phyloP scores from a whole-genome alignment of 2,797 vertebrate species.

The Scleropages formosus region DNA sequence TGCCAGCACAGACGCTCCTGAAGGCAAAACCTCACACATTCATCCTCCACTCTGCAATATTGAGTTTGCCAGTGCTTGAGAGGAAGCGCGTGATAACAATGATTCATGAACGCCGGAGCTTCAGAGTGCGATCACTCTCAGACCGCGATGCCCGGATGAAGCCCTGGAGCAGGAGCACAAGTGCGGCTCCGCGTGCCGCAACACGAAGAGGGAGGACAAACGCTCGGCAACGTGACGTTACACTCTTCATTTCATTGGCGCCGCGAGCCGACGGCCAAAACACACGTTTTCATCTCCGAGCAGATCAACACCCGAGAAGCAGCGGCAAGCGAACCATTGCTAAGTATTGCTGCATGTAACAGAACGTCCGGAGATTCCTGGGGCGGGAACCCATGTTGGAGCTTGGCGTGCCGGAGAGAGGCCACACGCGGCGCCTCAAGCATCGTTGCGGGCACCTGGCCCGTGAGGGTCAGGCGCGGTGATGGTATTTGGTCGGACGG shows the following conservation, averaged over 20 bases:
- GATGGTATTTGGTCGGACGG: too few relatives aligned
- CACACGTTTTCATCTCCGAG: neutral
- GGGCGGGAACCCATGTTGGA: too few relatives aligned
- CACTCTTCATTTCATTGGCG: neutral
- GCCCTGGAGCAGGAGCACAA: conserved; percentile 42
- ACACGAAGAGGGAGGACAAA: conserved; percentile 15
- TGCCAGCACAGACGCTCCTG: conserved; percentile 42
- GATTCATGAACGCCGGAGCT: conserved; percentile 52
- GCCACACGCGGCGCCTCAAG: too few relatives aligned
- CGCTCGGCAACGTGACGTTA: neutral
- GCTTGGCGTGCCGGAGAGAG: too few relatives aligned
- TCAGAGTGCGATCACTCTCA: conserved; percentile 38
- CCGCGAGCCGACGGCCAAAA: conserved; percentile 1
- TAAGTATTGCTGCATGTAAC: too few relatives aligned
- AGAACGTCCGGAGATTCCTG: too few relatives aligned
- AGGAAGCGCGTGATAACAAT: conserved; percentile 42
- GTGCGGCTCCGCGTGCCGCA: neutral
- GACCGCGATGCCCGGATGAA: conserved; percentile 55
- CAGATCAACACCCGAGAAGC: neutral
- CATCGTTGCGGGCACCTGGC: too few relatives aligned
- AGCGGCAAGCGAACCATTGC: neutral
- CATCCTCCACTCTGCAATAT: conserved; percentile 37
- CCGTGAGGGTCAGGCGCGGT: too few relatives aligned
- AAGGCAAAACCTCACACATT: conserved; percentile 49
- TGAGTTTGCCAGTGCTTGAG: conserved; percentile 37